Percentiles rank a stretch among this genome's conserved stretches.
Evolutionary conservation across 1,140 invertebrate species (phyloP).

Genomic region (Tachypleus tridentatus): DNA sequence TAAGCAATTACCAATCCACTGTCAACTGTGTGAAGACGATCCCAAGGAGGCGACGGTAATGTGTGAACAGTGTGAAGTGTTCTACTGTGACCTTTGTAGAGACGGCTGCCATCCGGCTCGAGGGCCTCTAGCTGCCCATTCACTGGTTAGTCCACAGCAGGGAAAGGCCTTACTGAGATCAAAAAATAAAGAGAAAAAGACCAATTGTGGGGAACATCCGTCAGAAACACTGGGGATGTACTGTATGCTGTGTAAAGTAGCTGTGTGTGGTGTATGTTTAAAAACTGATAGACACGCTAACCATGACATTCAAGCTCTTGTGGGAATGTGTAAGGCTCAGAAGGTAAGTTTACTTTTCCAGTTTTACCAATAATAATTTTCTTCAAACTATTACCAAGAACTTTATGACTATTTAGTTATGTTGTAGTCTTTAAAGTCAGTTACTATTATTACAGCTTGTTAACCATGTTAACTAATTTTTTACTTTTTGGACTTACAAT

Average conservation of each 20-base stretch:
- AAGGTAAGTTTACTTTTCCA: slow-evolving; percentile 54
- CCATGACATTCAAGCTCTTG: slow-evolving; percentile 76
- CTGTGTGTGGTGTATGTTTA: slow-evolving; percentile 74
- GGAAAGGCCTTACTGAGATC: slow-evolving; percentile 29
- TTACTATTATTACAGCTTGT: too few species aligned
- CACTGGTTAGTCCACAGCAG: slow-evolving; percentile 51
- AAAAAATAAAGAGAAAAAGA: slow-evolving; percentile 40
- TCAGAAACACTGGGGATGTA: slow-evolving; percentile 70
- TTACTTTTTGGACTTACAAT: too few species aligned
- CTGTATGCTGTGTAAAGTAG: slow-evolving; percentile 76
- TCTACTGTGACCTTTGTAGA: slow-evolving; percentile 83
- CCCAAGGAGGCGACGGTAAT: slow-evolving; percentile 68
- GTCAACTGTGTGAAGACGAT: slow-evolving; percentile 85
- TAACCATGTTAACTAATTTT: too few species aligned
- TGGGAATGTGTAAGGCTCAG: slow-evolving; percentile 82
- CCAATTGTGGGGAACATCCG: slow-evolving; percentile 64
- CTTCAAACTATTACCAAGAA: too few species aligned
- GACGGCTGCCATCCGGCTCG: slow-evolving; percentile 83
- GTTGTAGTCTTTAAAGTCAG: too few species aligned
- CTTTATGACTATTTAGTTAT: too few species aligned
- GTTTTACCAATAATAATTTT: too few species aligned
- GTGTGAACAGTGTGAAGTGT: slow-evolving; percentile 93
- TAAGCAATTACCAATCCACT: slow-evolving; percentile 56
- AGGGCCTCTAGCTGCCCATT: slow-evolving; percentile 84
- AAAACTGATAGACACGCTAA: slow-evolving; percentile 66